phyloP scores from a whole-genome alignment of 2,888 invertebrate genomes.

The Aromia moschata region DNA sequence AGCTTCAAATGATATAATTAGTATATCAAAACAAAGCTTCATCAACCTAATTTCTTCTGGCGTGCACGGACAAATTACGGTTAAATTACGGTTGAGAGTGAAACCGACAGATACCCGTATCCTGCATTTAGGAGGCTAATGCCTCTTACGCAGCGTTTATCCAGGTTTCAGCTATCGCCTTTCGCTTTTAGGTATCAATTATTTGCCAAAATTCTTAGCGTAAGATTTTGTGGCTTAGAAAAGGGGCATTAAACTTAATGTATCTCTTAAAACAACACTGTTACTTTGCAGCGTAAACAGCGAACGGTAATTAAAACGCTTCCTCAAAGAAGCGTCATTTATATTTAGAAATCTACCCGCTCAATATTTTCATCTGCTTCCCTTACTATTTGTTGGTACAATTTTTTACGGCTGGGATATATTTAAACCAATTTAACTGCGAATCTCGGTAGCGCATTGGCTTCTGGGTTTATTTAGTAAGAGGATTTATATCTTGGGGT shows the following conservation, averaged over 20 bases:
- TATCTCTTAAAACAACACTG: slow-evolving; percentile 37
- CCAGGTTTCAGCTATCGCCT: slow-evolving; percentile 11
- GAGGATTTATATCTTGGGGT: slow-evolving; percentile 1
- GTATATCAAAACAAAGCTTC: too few species aligned
- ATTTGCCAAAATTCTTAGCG: slow-evolving; percentile 25
- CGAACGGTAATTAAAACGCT: slow-evolving; percentile 41
- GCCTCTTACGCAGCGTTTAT: slow-evolving; percentile 6
- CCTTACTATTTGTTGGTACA: slow-evolving; percentile 24
- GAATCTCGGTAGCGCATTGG: slow-evolving; percentile 12
- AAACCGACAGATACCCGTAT: too few species aligned
- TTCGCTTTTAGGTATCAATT: slow-evolving; percentile 21
- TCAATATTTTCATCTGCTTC: slow-evolving; percentile 35
- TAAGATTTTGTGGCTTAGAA: slow-evolving; percentile 11
- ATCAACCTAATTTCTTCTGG: too few species aligned
- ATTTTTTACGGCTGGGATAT: slow-evolving; percentile 11
- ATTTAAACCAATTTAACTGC: slow-evolving; percentile 23
- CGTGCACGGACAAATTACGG: too few species aligned
- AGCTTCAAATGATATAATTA: too few species aligned
- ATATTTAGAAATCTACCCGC: slow-evolving; percentile 39
- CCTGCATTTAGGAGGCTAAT: too few species aligned
- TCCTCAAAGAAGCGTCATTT: slow-evolving; percentile 38
- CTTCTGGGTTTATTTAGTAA: slow-evolving; percentile 10
- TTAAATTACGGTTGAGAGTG: too few species aligned
- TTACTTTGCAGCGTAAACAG: slow-evolving; percentile 43
- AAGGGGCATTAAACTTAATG: slow-evolving; percentile 27